These are phyloP conservation scores for Leptoclinus maculatus DNA, from an alignment of 2,797 vertebrate genomes.

Conservation along the genomic window DNA sequence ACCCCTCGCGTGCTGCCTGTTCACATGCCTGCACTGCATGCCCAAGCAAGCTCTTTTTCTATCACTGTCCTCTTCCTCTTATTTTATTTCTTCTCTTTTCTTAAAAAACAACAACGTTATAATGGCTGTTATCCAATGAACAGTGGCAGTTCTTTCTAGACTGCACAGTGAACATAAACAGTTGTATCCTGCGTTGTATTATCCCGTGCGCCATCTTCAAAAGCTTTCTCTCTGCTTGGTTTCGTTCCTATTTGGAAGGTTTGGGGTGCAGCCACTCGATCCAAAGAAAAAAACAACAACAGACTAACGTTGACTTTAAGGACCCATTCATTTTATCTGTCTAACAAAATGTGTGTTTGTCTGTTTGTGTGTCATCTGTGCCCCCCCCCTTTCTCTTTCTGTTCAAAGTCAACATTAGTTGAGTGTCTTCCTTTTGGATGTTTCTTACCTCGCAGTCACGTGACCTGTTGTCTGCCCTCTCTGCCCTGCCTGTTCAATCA, in stretches of 20 bases:
- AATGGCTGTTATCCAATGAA: constrained; percentile 63
- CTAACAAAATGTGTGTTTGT: constrained; percentile 84
- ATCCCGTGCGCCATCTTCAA: constrained; percentile 61
- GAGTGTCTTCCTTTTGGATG: constrained; percentile 86
- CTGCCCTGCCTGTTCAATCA: constrained; percentile 69
- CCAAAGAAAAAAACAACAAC: constrained; percentile 68
- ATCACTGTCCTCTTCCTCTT: constrained; percentile 71
- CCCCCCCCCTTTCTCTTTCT: constrained; percentile 75
- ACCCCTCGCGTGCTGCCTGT: constrained; percentile 83
- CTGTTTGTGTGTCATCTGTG: constrained; percentile 84
- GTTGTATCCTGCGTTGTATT: constrained; percentile 29
- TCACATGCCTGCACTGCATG: constrained; percentile 88
- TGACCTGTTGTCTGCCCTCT: constrained; percentile 81
- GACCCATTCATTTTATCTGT: constrained; percentile 86
- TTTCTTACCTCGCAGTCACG: constrained; percentile 80
- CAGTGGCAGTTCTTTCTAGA: constrained; percentile 62
- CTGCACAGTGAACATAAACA: constrained; percentile 64
- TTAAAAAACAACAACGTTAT: constrained; percentile 21
- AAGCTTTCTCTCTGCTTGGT: constrained; percentile 77
- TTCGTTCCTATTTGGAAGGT: constrained; percentile 78
- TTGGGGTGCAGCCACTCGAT: constrained; percentile 81
- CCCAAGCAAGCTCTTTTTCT: constrained; percentile 81
- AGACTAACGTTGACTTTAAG: constrained; percentile 88
- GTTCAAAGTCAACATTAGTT: constrained; percentile 89
- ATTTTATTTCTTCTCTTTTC: constrained; percentile 61